Base-by-base conservation (phyloP, 2,797 vertebrate species). In the Melanotaenia maccullochi region DNA sequence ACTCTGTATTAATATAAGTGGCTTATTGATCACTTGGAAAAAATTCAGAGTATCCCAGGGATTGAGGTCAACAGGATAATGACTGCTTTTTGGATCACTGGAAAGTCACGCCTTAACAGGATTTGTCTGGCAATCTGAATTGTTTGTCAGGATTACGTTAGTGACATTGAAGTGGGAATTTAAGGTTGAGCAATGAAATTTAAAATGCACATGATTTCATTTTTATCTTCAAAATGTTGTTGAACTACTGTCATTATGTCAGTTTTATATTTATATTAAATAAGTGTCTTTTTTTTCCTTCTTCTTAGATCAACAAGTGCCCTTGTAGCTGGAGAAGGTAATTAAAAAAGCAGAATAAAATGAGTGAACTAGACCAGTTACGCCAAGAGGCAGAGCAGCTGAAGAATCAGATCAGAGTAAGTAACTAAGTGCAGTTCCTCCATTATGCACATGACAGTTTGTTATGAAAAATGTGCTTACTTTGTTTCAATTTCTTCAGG, bases 301-400 rank as follows among this genome's bases (percentile, higher is more conserved):
- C 58, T 20, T 79, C 88, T 38, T 90, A 99, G 97, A 96, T 95
- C 92, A 93, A 92, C 90, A 93, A 92, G 92, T 95, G 94, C 95
- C 94, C 93, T 75, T 65, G 95, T 95, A 95, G 95, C 92, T 92
- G 94, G 93, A 93, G 92, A 93, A 95, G 92, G 93, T 93, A 88
- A 94, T 95, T 90, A 86, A 93, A 94, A 95, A 92, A 95, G 93
- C 88, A 87, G 86, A 92, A 86, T 94, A 99, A 97, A 94, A 99
- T 99, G 98, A 99, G 97, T 90, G 98, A 99, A 94, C 96, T 99
- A 72, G 98, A 99, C 91, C 97, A 98, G 95, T 95, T 98, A 95
- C 97, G 97, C 94, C 97, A 98, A 93, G 97, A 98, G 96, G 97
- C 97, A 40, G 97, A 98, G 90, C 97, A 97, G 86, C 97, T 98